Conservation (phyloP, 2,797 vertebrate species). For the Neosalanx taihuensis region DNA sequence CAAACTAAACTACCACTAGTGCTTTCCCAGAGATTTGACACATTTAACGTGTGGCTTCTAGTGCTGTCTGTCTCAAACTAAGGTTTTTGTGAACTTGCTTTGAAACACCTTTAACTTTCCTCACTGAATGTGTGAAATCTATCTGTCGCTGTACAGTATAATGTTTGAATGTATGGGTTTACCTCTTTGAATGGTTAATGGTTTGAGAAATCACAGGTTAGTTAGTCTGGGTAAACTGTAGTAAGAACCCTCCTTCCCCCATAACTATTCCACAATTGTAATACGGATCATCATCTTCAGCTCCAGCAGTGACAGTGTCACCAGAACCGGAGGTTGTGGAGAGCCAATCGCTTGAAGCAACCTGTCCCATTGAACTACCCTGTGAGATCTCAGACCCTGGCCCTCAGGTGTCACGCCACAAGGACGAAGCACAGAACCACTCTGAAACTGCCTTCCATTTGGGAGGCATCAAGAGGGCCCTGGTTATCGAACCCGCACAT, state of each 20-base stretch:
- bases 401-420: constrained; percentile 71
- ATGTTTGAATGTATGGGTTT: constrained; percentile 52
- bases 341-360: constrained; percentile 60
- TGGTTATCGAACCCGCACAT: constrained; percentile 80
- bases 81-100: constrained; percentile 51
- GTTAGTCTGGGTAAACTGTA: constrained; percentile 42
- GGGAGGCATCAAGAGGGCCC: constrained; percentile 63
- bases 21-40: constrained; percentile 53
- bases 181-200: constrained; percentile 40
- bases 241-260: constrained; percentile 42
- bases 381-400: constrained; percentile 75
- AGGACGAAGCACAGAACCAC: constrained; percentile 74
- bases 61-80: constrained; percentile 47
- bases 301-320: constrained; percentile 64
- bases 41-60: constrained; percentile 57
- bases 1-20: constrained; percentile 42
- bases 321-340: constrained; percentile 62
- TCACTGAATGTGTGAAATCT: constrained; percentile 38
- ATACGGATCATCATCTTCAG: constrained; percentile 73
- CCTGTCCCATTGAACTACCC: constrained; percentile 65
- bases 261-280: constrained; percentile 57
- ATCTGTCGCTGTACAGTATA: constrained; percentile 28
- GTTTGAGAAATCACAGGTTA: constrained; percentile 51
- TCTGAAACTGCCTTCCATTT: constrained; percentile 66
- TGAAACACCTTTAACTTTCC: constrained; percentile 42